A percentile compares a stretch with the other conserved stretches of the same genome.
phyloP scores from a whole-genome alignment of 2,113 vertebrate species.

The Hipposideros armiger region DNA sequence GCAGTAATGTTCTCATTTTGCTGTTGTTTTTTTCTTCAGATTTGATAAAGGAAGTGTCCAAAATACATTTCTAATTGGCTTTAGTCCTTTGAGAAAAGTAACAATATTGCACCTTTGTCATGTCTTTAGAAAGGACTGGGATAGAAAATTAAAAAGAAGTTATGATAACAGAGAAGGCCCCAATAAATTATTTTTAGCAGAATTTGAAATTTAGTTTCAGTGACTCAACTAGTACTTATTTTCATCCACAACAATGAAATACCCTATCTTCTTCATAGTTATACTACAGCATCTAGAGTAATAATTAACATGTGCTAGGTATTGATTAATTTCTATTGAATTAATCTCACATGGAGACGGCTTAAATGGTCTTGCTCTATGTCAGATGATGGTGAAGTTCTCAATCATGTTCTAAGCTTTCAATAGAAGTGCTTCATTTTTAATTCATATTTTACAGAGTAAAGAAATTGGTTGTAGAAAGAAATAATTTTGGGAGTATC shows the following conservation, averaged over 20 bases:
- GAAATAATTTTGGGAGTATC: not conserved
- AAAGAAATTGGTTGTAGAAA: not conserved
- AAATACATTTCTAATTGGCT: not conserved
- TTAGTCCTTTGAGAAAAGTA: not conserved
- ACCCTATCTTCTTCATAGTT: not conserved
- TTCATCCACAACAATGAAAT: not conserved
- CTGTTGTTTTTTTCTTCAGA: not conserved
- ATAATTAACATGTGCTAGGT: not conserved
- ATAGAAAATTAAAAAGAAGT: not conserved
- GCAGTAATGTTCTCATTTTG: not conserved
- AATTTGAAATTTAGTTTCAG: not conserved
- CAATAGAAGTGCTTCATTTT: not conserved
- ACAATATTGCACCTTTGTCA: not conserved
- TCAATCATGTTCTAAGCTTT: not conserved
- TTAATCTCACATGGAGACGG: not conserved
- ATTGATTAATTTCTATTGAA: not conserved
- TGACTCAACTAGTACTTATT: not conserved
- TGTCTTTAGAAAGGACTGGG: not conserved
- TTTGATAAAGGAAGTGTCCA: not conserved
- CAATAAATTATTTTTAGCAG: not conserved
- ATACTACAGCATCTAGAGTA: not conserved
- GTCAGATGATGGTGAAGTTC: not conserved
- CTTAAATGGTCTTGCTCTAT: not conserved
- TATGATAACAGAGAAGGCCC: not conserved
- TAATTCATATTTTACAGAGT: not conserved